Percentiles rank a stretch among this genome's conserved stretches.
phyloP scores from a whole-genome alignment of 1,140 invertebrate species.

The Bombus huntii region DNA sequence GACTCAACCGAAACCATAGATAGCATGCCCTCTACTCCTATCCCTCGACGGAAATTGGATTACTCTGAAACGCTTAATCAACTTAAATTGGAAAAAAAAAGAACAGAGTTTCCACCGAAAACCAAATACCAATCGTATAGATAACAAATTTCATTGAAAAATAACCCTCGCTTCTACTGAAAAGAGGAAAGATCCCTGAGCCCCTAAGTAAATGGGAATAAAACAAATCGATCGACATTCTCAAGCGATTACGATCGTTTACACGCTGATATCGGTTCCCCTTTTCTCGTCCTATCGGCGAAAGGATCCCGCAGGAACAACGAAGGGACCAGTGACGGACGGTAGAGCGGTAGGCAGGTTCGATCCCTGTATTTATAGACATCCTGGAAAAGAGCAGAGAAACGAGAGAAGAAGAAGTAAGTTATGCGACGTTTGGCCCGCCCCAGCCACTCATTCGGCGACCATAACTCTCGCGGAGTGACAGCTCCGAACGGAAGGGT shows the following conservation, averaged over 20 bases:
- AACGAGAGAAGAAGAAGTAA: conserved; percentile 67
- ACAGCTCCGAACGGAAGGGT: conserved; percentile 73
- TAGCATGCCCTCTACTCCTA: background rate
- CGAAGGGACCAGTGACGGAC: conserved; percentile 25
- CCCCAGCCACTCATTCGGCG: conserved; percentile 74
- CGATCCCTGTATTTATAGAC: conserved; percentile 73
- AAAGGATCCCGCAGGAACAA: conserved; percentile 32
- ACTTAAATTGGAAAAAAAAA: background rate
- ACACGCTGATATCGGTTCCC: background rate
- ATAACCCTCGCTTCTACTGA: too few species aligned
- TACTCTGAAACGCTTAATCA: background rate
- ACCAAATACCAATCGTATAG: background rate
- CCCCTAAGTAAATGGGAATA: background rate
- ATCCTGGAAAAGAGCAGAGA: conserved; percentile 68
- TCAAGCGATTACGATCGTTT: conserved; percentile 24
- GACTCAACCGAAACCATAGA: conserved; percentile 23
- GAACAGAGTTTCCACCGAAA: background rate
- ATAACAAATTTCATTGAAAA: background rate
- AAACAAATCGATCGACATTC: conserved; percentile 1
- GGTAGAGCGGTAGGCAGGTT: conserved; percentile 49
- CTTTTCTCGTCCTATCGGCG: background rate
- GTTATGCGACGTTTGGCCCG: conserved; percentile 75
- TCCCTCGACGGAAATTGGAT: background rate
- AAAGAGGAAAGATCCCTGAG: background rate
- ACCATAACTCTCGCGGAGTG: conserved; percentile 73